These are phyloP conservation scores for Microcebus griseorufus DNA, from an alignment of 2,113 vertebrate species.

Conservation along the genomic window DNA sequence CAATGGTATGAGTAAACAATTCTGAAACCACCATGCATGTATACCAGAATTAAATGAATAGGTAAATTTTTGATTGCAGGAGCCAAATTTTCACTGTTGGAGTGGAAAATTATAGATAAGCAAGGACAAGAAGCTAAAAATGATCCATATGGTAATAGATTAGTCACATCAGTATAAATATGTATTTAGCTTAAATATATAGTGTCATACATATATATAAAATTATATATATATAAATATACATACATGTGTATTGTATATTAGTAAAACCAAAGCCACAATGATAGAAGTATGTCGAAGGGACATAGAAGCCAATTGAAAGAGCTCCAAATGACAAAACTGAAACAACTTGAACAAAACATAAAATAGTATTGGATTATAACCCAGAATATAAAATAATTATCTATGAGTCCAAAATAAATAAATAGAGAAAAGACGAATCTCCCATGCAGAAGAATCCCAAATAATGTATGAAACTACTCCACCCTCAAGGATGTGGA, in stretches of 20 bases:
- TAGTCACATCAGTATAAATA: neutral
- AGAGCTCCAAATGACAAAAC: neutral
- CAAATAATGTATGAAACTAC: neutral
- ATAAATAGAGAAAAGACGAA: neutral
- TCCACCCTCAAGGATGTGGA: neutral
- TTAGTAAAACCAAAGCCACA: neutral
- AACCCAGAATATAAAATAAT: neutral
- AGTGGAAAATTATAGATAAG: neutral
- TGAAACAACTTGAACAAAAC: neutral
- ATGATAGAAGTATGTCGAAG: neutral
- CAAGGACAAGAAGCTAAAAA: neutral
- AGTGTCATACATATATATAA: neutral
- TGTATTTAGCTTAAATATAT: neutral
- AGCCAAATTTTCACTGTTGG: neutral
- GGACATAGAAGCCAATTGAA: neutral
- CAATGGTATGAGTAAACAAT: neutral
- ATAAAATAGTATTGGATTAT: neutral
- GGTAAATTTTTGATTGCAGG: neutral
- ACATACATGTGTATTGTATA: neutral
- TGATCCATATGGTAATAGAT: neutral
- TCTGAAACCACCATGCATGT: neutral
- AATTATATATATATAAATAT: neutral
- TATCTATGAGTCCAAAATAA: neutral
- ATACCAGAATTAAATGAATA: neutral
- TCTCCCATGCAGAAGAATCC: neutral